Evolutionary conservation across 2,113 vertebrate species (phyloP).

Genomic region (Oreochromis spilurus): DNA sequence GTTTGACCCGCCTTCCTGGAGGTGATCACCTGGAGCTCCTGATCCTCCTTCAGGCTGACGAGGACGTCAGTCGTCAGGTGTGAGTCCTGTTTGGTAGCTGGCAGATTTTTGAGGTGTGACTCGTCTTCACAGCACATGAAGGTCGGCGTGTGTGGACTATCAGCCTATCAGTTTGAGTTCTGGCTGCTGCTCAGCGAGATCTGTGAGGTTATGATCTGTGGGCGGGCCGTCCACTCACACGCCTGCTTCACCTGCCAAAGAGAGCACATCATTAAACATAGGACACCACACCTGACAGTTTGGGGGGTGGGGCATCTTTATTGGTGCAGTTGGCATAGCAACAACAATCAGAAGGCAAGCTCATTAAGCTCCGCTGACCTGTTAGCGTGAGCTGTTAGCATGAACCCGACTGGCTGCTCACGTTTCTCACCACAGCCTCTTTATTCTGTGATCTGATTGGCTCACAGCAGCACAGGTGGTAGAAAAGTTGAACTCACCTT

Average conservation of each 20-base stretch:
- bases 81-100: not conserved
- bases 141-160: too few species aligned
- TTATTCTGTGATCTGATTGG: not conserved
- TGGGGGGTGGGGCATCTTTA: not conserved
- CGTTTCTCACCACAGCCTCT: not conserved
- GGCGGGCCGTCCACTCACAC: not conserved
- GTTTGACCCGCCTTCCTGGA: not conserved
- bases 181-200: not conserved
- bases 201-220: not conserved
- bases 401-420: not conserved
- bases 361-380: not conserved
- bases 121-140: not conserved
- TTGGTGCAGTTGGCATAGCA: not conserved
- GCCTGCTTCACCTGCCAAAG: not conserved
- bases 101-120: not conserved
- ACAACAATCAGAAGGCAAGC: not conserved
- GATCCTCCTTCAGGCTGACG: fast-evolving
- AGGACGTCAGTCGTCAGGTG: not conserved
- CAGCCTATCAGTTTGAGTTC: not conserved
- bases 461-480: not conserved
- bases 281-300: not conserved
- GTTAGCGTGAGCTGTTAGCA: not conserved
- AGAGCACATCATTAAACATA: not conserved
- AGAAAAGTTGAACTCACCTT: not conserved
- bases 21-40: not conserved